Conservation (phyloP, 1,140 invertebrate genomes). For the Drosophila triauraria region DNA sequence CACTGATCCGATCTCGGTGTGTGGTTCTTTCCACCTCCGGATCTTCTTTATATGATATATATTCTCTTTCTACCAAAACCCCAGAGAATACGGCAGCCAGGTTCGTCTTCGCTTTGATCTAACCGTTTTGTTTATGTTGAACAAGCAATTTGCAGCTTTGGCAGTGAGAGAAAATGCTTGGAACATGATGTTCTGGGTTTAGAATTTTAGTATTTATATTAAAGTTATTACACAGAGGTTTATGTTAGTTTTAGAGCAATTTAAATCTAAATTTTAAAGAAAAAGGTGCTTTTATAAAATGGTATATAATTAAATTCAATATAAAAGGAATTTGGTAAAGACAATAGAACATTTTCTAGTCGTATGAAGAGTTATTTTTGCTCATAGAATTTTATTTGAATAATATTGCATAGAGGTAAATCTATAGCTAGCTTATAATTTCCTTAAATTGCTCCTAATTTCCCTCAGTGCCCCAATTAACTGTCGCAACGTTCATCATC, state of each 20-base stretch:
- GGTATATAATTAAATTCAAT: too few species aligned
- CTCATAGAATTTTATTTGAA: background rate
- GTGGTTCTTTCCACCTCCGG: constrained; percentile 29
- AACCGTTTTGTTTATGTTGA: constrained; percentile 59
- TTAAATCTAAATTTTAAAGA: background rate
- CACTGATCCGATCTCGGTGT: constrained; percentile 36
- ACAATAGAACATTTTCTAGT: too few species aligned
- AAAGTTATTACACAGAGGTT: too few species aligned
- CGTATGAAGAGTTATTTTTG: background rate
- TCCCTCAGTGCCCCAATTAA: constrained; percentile 40
- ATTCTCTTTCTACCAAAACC: background rate
- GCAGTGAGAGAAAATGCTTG: constrained; percentile 5
- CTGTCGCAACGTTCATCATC: constrained; percentile 36
- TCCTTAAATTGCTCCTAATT: background rate
- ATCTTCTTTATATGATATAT: constrained; percentile 6
- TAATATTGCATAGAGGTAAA: too few species aligned
- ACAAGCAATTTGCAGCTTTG: constrained; percentile 49
- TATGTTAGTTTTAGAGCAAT: background rate
- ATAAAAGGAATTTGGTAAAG: too few species aligned
- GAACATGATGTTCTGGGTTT: background rate
- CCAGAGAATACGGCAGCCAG: constrained; percentile 12
- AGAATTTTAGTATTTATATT: background rate
- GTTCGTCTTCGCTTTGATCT: constrained; percentile 49
- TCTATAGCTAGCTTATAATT: background rate
- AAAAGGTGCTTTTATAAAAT: too few species aligned